Conservation (phyloP, 2,888 invertebrate species). For the Epinotia brunnichana region DNA sequence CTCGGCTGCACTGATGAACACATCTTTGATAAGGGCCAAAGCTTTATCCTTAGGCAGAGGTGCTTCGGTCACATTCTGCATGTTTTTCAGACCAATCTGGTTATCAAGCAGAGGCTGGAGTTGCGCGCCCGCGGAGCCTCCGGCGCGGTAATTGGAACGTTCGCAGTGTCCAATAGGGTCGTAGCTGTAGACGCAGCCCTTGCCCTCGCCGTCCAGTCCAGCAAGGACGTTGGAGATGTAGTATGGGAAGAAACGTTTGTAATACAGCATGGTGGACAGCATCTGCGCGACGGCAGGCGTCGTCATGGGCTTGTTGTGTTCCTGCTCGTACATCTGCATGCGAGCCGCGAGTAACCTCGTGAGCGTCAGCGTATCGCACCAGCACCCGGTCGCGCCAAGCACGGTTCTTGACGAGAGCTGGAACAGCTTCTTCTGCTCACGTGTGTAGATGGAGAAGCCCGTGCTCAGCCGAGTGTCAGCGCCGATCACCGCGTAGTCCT, state of each 20-base stretch:
- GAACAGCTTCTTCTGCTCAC: constrained; percentile 95
- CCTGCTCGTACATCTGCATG: constrained; percentile 97
- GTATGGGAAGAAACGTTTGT: constrained; percentile 99
- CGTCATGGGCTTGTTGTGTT: constrained; percentile 96
- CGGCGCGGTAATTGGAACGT: constrained; percentile 91
- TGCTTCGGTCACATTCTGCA: constrained; percentile 86
- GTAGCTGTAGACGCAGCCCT: constrained; percentile 97
- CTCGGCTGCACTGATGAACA: constrained; percentile 98
- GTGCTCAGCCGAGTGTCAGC: constrained; percentile 97
- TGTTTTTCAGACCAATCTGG: constrained; percentile 96
- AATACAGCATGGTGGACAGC: constrained; percentile 97
- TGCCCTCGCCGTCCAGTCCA: constrained; percentile 96
- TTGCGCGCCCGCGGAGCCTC: constrained; percentile 94
- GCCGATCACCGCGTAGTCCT: constrained; percentile 97
- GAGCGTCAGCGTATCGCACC: constrained; percentile 97
- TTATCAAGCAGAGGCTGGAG: constrained; percentile 98
- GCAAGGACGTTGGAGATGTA: constrained; percentile 97
- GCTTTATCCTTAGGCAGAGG: constrained; percentile 92
- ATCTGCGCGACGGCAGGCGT: constrained; percentile 97
- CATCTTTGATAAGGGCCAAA: constrained; percentile 93
- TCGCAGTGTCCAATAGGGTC: constrained; percentile 99
- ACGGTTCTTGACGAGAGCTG: constrained; percentile 91
- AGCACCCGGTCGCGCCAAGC: constrained; percentile 97
- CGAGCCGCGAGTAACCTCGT: constrained; percentile 92
- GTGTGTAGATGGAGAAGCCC: constrained; percentile 95